phyloP scores from a whole-genome alignment of 2,113 vertebrate genomes.

The Apodemus sylvaticus region DNA sequence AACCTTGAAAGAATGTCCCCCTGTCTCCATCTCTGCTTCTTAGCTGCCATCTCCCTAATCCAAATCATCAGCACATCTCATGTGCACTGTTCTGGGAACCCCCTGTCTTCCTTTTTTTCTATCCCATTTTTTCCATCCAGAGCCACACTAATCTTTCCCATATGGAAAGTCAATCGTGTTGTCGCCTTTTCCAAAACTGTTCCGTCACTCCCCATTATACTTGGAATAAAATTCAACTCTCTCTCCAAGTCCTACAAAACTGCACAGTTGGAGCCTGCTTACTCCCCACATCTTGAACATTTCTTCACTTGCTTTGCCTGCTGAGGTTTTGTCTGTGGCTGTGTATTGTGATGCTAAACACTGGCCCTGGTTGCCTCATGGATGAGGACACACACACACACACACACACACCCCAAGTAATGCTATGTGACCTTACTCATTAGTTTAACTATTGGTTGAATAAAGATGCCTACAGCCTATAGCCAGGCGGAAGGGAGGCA shows the following conservation, averaged over 20 bases:
- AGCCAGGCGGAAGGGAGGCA: too few species aligned
- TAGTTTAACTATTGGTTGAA: too few species aligned
- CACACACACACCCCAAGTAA: too few species aligned
- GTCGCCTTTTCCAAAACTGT: not conserved
- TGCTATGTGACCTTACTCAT: too few species aligned
- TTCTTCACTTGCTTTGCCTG: not conserved
- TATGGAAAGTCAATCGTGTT: not conserved
- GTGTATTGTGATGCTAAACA: too few species aligned
- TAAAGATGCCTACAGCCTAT: too few species aligned
- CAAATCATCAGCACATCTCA: not conserved
- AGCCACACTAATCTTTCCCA: not conserved
- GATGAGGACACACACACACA: too few species aligned
- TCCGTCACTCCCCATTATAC: not conserved
- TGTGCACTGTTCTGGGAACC: not conserved
- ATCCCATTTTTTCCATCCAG: not conserved
- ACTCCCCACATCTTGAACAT: not conserved
- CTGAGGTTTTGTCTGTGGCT: too few species aligned
- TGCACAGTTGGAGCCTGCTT: not conserved
- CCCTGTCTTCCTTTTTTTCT: not conserved
- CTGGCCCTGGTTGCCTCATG: too few species aligned
- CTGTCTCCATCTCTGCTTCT: not conserved
- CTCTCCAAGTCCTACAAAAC: not conserved
- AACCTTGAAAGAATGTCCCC: not conserved
- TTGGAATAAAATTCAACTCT: conserved; percentile 17
- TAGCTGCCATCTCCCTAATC: not conserved